These are phyloP conservation scores for Panulirus ornatus DNA, from an alignment of 1,140 invertebrate genomes.

Conservation along the genomic window DNA sequence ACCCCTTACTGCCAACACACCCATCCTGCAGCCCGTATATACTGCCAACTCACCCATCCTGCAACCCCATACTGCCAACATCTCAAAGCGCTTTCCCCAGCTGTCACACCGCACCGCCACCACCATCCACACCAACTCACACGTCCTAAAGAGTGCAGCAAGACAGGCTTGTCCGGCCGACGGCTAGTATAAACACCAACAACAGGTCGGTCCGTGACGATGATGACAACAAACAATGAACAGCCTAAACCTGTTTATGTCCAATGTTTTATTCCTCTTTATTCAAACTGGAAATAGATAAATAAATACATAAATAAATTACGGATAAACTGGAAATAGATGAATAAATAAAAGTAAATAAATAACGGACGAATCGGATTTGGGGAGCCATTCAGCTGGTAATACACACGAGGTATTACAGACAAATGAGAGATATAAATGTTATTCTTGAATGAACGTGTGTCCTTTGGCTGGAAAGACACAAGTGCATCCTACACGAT, in stretches of 20 bases:
- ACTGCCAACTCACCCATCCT: too few relatives aligned
- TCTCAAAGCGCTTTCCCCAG: too few relatives aligned
- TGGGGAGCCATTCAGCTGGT: background rate
- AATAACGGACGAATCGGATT: background rate
- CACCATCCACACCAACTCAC: background rate
- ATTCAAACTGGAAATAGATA: background rate
- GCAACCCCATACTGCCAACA: too few relatives aligned
- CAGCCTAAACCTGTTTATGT: background rate
- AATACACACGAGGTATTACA: background rate
- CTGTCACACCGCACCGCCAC: too few relatives aligned
- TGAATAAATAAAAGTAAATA: background rate
- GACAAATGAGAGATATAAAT: too few relatives aligned
- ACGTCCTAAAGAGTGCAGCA: background rate
- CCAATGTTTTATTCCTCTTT: background rate
- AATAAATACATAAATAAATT: background rate
- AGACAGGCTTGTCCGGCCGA: too few relatives aligned
- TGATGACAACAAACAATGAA: background rate
- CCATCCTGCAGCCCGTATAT: too few relatives aligned
- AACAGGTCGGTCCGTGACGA: too few relatives aligned
- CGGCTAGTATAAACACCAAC: too few relatives aligned
- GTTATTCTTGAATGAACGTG: too few relatives aligned
- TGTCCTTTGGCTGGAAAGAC: too few relatives aligned
- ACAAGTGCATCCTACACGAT: background rate
- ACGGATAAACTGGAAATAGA: background rate
- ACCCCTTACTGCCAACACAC: too few relatives aligned